Evolutionary conservation across 2,797 vertebrate species (phyloP), one percentile per base, ranked within the genome.

Genomic region (Pempheris klunzingeri): DNA sequence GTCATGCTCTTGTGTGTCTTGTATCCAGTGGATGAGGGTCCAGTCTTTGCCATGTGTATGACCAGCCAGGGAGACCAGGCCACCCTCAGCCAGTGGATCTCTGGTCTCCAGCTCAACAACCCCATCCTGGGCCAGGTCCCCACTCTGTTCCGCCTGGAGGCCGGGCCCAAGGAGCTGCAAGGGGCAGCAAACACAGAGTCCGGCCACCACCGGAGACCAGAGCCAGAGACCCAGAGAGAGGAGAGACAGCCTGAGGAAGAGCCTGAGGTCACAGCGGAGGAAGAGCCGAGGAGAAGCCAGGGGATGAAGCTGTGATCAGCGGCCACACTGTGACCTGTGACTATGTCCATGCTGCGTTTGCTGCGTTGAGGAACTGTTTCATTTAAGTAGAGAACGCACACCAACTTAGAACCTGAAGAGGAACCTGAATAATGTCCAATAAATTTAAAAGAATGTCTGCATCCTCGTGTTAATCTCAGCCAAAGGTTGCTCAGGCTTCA

Each of bases 1-100:
- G 65, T 78, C 22, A 77, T 7, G 3, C 17, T 53, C 32, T 47
- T 71, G 13, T 80, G 55, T 67, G 60, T 82, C 28, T 68, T 72
- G 17, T 76, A 2, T 71, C 9, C 87, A 98, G 97, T 97, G 92
- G 96, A 96, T 13, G 97, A 98, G 84, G 97, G 96, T 15, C 92
- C 94, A 0, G 81, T 98, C 55, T 98, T 95, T 5, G 97, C 95
- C 54, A 96, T 98, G 91, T 98, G 97, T 64, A 96, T 98, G 95
- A 91, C 92, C 0, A 86, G 93, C 17, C 93, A 85, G 3, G 95
- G 95, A 8, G 95, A 97, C 78, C 95, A 96, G 86, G 90, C 78
- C 17, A 95, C 95, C 2, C 92, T 98, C 44, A 95, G 94, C 76
- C 95, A 92, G 77, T 98, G 97, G 97, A 95, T 98, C 82, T 93